Conservation (phyloP, 2,888 invertebrate genomes). For the Trichopoda pennipes region DNA sequence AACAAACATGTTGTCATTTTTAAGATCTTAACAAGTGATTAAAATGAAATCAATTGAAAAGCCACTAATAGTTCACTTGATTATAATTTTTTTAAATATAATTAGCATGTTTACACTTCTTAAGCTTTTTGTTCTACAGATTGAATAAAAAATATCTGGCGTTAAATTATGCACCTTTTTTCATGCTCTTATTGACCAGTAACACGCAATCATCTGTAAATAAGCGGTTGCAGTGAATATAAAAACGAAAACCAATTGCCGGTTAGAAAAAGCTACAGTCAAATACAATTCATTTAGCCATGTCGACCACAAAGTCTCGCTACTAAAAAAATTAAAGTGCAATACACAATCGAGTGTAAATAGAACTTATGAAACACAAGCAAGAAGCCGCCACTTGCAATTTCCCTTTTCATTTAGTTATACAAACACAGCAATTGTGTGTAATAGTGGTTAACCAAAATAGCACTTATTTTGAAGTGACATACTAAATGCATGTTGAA, state of each 20-base stretch:
- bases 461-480: conserved; percentile 12
- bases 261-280: conserved; percentile 1
- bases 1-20: background rate
- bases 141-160: conserved; percentile 4
- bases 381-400: conserved; percentile 6
- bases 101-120: too few species aligned
- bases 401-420: conserved; percentile 40
- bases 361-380: conserved; percentile 4
- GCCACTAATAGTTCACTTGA: too few species aligned
- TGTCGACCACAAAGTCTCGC: conserved; percentile 25
- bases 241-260: conserved; percentile 7
- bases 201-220: conserved; percentile 39
- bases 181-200: conserved; percentile 16
- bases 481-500: background rate
- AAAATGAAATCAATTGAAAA: too few species aligned
- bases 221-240: conserved; percentile 8
- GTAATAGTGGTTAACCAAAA: conserved; percentile 49
- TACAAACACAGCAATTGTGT: conserved; percentile 45
- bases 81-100: too few species aligned
- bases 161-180: conserved; percentile 29
- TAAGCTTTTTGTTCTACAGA: background rate
- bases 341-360: background rate
- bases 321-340: conserved; percentile 1
- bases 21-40: background rate
- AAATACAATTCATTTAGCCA: background rate